These are phyloP conservation scores for Diorhabda carinulata DNA, from an alignment of 1,140 invertebrate genomes.

Conservation along the genomic window DNA sequence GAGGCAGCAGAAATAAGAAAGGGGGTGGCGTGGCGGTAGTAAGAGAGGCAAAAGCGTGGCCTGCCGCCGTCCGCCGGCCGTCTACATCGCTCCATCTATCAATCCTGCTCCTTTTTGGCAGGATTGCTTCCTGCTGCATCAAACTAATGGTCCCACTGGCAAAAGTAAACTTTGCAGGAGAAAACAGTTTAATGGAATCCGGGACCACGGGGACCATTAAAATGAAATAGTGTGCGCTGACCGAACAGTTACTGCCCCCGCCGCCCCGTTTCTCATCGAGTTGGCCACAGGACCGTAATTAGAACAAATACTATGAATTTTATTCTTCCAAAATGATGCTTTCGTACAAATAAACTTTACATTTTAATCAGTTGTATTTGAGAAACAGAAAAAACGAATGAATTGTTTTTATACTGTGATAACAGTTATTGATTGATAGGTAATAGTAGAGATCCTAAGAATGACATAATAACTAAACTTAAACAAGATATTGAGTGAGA, in stretches of 20 bases:
- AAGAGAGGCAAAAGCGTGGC: constrained; percentile 12
- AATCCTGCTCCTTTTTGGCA: constrained; percentile 42
- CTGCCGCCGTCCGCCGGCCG: constrained; percentile 17
- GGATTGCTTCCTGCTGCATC: constrained; percentile 47
- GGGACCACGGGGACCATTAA: constrained; percentile 49
- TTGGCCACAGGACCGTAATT: not conserved
- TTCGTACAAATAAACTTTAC: too few relatives aligned
- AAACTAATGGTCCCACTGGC: constrained; percentile 49
- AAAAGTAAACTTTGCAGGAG: constrained; percentile 47
- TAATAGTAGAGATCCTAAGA: too few relatives aligned
- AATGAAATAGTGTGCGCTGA: constrained; percentile 48
- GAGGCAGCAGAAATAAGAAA: constrained; percentile 37
- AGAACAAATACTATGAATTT: too few relatives aligned
- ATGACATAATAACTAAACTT: too few relatives aligned
- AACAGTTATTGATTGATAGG: too few relatives aligned
- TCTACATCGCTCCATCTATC: constrained; percentile 39
- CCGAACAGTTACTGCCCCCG: constrained; percentile 31
- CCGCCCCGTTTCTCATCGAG: constrained; percentile 4
- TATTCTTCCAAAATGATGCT: too few relatives aligned
- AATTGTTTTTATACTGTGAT: too few relatives aligned
- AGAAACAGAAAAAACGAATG: too few relatives aligned
- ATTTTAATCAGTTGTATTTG: too few relatives aligned
- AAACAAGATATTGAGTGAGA: too few relatives aligned
- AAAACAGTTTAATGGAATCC: constrained; percentile 51
- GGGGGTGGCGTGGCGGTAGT: not conserved